A percentile compares a stretch with the other conserved stretches of the same genome.
Conservation (phyloP, 2,113 vertebrate genomes). For the Xerus inauris region DNA sequence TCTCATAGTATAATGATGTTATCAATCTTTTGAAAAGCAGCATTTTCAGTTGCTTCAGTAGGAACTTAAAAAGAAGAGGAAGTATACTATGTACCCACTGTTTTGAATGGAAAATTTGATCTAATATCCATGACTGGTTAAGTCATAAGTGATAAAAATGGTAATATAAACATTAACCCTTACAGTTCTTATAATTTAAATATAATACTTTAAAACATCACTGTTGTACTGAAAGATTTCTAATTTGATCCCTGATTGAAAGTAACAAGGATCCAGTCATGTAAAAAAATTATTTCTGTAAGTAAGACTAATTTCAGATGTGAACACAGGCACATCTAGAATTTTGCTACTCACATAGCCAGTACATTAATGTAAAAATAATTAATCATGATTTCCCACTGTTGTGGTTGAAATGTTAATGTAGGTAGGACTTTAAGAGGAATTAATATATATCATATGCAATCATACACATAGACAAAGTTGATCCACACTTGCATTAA, state of each 20-base stretch:
- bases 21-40: conserved; percentile 5
- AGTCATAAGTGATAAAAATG: not conserved
- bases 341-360: not conserved
- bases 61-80: not conserved
- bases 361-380: not conserved
- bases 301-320: conserved; percentile 37
- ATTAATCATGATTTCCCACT: conserved; percentile 28
- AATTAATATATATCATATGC: conserved; percentile 30
- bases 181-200: not conserved
- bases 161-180: not conserved
- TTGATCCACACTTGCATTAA: not conserved
- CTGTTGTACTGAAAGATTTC: not conserved
- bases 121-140: not conserved
- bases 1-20: not conserved
- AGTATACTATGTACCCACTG: not conserved
- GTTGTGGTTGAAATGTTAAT: conserved; percentile 32
- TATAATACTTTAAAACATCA: not conserved
- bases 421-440: not conserved
- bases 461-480: not conserved
- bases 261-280: not conserved
- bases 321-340: not conserved
- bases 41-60: conserved; percentile 7
- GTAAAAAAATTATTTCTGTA: not conserved
- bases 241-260: not conserved
- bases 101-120: conserved; percentile 6